Percentiles rank a stretch among this genome's conserved stretches.
Evolutionary conservation across 2,888 invertebrate species (phyloP).

Genomic region (Anagyrus pseudococci): DNA sequence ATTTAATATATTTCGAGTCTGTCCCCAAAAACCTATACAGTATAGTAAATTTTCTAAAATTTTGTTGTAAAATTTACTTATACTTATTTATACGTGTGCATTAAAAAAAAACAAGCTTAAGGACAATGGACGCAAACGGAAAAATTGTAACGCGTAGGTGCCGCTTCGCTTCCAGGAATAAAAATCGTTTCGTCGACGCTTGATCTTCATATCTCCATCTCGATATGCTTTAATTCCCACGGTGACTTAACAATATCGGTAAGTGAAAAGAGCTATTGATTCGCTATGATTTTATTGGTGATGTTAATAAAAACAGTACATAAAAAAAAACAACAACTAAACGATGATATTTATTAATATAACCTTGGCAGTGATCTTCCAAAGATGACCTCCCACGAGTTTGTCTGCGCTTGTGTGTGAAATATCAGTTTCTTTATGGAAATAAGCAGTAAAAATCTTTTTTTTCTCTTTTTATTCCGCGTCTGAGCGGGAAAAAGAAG

Average conservation of each 20-base stretch:
- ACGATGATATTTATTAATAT: not conserved
- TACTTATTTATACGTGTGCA: no score
- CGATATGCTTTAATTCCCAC: not conserved
- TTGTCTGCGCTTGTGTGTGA: not conserved
- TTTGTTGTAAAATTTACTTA: no score
- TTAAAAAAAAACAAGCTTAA: no score
- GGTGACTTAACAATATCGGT: conserved; percentile 2
- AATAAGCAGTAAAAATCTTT: not conserved
- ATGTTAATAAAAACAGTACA: not conserved
- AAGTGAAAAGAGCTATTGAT: conserved; percentile 26
- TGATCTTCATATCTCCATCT: conserved; percentile 17
- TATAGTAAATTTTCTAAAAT: no score
- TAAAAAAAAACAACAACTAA: not conserved
- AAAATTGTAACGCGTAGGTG: no score
- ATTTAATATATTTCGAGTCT: no score
- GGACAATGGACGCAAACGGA: no score
- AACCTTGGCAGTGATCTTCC: conserved; percentile 32
- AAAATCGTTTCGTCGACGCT: no score
- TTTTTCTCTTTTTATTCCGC: not conserved
- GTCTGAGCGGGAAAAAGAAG: not conserved
- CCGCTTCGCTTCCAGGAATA: no score
- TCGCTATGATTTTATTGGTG: conserved; percentile 1
- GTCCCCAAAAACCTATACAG: no score
- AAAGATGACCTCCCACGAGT: not conserved
- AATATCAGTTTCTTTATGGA: not conserved